These are phyloP conservation scores for Halichoerus grypus DNA, from an alignment of 2,113 vertebrate genomes.

Conservation along the genomic window DNA sequence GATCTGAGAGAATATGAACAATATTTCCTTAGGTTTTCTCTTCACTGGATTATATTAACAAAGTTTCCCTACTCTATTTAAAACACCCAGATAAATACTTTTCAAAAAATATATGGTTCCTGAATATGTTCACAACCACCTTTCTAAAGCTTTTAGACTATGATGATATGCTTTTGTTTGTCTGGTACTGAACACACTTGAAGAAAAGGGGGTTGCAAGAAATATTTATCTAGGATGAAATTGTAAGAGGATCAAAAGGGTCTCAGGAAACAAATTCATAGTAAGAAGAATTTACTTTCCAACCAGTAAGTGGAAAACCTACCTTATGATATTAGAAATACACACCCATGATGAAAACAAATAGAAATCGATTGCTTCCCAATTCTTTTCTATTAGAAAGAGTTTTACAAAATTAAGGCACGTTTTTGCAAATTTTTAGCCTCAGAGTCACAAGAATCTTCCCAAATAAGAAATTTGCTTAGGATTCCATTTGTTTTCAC, in stretches of 20 bases:
- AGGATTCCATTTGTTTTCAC: constrained; percentile 79
- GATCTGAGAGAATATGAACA: background rate
- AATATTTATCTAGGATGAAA: background rate
- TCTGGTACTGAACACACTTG: background rate
- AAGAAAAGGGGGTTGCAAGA: background rate
- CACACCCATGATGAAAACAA: background rate
- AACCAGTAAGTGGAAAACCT: background rate
- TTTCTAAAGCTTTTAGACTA: background rate
- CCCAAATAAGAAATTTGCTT: constrained; percentile 77
- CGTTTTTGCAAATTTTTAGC: constrained; percentile 30
- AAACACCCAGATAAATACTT: background rate
- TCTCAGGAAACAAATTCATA: background rate
- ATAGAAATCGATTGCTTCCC: background rate
- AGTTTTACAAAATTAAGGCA: constrained; percentile 46
- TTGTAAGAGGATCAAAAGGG: background rate
- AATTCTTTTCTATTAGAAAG: constrained; percentile 48
- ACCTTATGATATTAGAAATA: background rate
- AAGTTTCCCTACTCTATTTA: background rate
- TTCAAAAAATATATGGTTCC: background rate
- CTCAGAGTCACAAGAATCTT: constrained; percentile 74
- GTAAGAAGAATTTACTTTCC: background rate
- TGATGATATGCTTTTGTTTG: background rate
- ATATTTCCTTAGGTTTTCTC: background rate
- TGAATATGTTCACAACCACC: background rate
- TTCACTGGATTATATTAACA: background rate